Base-by-base conservation (phyloP, 2,888 invertebrate genomes). In the Acanthococcus lagerstroemiae region DNA sequence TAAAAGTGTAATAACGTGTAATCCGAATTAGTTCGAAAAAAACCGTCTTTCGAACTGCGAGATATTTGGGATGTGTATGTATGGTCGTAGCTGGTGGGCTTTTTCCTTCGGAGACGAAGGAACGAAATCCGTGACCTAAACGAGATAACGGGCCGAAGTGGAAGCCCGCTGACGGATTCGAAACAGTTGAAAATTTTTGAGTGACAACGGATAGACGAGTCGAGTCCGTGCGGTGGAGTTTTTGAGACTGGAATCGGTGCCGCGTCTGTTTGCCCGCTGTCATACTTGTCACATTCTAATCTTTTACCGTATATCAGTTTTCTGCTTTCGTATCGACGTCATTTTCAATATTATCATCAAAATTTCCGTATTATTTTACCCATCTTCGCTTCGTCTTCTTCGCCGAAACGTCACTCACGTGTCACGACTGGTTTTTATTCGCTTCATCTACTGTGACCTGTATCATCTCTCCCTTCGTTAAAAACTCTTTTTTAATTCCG, bases 281-380 rank as follows among this genome's bases (percentile, higher is more conserved):
- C 63, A 63, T 52, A 54, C 63, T 63, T 63, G 63, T 63, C 63
- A 63, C 63, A 63, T 63, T 63, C 63, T 52, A 63, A 63, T 63
- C 63, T 63, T 63, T 63, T 63, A 63, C 52, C 22, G 24, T 63
- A 63, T 44, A 63, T 63, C 52, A 54, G 54, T 63, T 63, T 54
- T 54, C 54, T 63, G 63, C 63, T 63, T 63, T 63, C 63, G 63
- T 63, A 63, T 63, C 63, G 63, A 63, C 63, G 63, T 63, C 63
- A 50, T 63, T 63, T 63, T 54, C 63, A 63, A 63, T 63, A 63
- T 63, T 63, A 63, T 63, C 61, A 61, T 61, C 63, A 54, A 63
- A 63, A 63, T 63, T 63, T 54, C 37, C 52, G 63, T 63, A 63
- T 63, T 63, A 63, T 52, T 63, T 63, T 30, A 54, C 63, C 48